Base-by-base conservation (phyloP, 2,113 vertebrate species). In the Hyaena hyaena region DNA sequence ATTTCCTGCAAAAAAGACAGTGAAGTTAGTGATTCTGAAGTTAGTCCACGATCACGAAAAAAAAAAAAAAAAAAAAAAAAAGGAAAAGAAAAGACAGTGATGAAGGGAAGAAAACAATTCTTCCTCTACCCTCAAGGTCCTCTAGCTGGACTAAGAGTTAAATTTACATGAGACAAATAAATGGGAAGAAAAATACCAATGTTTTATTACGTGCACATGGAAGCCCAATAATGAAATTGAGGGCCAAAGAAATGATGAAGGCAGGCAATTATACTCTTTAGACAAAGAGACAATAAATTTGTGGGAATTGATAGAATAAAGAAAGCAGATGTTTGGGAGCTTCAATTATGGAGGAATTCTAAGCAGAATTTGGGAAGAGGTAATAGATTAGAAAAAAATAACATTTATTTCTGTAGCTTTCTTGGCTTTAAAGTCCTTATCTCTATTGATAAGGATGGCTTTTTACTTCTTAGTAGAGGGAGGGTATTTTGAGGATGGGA, bases 61-160 rank as follows among this genome's bases (percentile, higher is more conserved):
- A 50, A 50, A 50, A 50, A 50, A 48, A 48, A 48, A 48, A 48
- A 45, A 84, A 74, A 45, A 16, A 17, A 24, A 43, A 39, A 7
- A 5, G 7, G 24, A 43, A 39, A 7, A 5, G 7, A 14, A 39
- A 3, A 0, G 7, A 4, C 5, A 24, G 73, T 31, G 43, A 45
- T 48, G 43, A 48, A 77, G 45, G 43, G 26, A 77, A 31, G 74
- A 48, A 26, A 31, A 48, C 7, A 17, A 77, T 77, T 77, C 39
- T 76, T 45, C 26, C 26, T 66, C 65, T 48, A 31, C 26, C 43
- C 43, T 31, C 7, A 4, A 77, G 26, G 45, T 76, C 74, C 28
- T 76, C 43, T 43, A 77, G 43, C 26, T 16, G 26, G 74, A 77
- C 14, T 48, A 77, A 77, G 74, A 77, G 10, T 77, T 77, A 48